Evolutionary conservation across 2,888 invertebrate species (phyloP), one percentile per base, ranked within the genome.

Genomic region (Thecophora atra): DNA sequence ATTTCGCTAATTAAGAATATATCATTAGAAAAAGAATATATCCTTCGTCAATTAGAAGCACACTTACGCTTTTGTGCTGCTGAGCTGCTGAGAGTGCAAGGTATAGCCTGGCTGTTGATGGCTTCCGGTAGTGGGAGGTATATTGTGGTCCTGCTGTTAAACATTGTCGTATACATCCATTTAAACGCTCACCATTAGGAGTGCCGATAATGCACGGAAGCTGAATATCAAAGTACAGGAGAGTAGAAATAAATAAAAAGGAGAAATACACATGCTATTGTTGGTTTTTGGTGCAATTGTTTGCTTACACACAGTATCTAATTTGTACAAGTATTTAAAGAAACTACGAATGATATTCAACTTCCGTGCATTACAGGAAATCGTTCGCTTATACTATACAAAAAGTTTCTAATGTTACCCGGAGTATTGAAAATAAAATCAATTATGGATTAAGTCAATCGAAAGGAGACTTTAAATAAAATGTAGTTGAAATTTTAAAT

Each of bases 1-100:
- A 73, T 77, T 80, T 86, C 86, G 79, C 85, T 86, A 65, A 70
- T 60, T 62, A 69, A 72, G 5, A 70, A 11, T 7, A 52, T 8
- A 51, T 19, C 6, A 28, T 19, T 19, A 51, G 51, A 66, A 6
- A 30, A 66, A 19, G 7, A 65, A 47, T 24, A 1, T 11, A 37
- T 8, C 13, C n/a, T 47, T 5, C 17, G 11, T 47, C 17, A 2
- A 28, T 13, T 2, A 52, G 13, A 63, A n/a, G 13, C 4, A 62
- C 30, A 81, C 85, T 88, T 88, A 91, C 91, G 88, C 89, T 90
- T 89, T 90, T 91, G 88, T 83, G 82, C 73, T 85, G 80, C 88
- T 86, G 85, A 77, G 83, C 78, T 80, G 86, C 70, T 88, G 89
- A 87, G 88, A 89, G 86, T 84, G 88, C 87, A 87, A 87, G 88